Evolutionary conservation across 1,140 invertebrate species (phyloP), one percentile per base, ranked within the genome.

Genomic region (Sipha flava): DNA sequence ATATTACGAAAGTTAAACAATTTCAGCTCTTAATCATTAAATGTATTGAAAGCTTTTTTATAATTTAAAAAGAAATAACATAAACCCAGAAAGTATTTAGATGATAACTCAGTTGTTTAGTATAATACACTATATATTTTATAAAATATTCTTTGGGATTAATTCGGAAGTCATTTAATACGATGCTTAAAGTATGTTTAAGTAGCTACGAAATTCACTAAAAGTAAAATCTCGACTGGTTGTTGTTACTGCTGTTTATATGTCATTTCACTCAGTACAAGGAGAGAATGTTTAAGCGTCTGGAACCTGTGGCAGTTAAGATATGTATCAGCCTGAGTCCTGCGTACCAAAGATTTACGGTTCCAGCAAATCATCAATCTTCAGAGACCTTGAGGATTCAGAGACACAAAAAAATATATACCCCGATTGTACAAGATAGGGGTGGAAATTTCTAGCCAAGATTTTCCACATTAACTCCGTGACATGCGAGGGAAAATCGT

Each of bases 331-430:
- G 43, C 4, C 9, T 26, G 12, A 23, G 45, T 52, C 45, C 43
- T 52, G 31, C 18, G 29, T 34, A 10, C 29, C 29, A 12, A 52
- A 73, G 70, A 73, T 73, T 73, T 73, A 73, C 70, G 47, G 43
- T 73, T 52, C 47, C 9, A 37, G 4, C 26, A 21, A 37, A 54
- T n/a, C 70, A 73, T 73, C 31, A 73, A 73, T 73, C 70, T 73
- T 54, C 47, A 16, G 54, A 31, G 47, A 31, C 18, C 31, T 73
- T 49, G 37, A 31, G 70, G 29, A 49, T 54, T n/a, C n/a, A n/a
- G n/a, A 37, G 10, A 18, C 3, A 37, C 18, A 52, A 52, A 49
- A 52, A 73, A 73, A 34, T 14, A 34, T 34, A 62, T 4, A 62
- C 59, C 18, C 29, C 10, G 21, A 34, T n/a, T n/a, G 18, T 62